Percentiles rank a stretch among this genome's conserved stretches.
These are phyloP conservation scores for Chiloscyllium punctatum DNA, from an alignment of 2,797 vertebrate genomes.

Conservation along the genomic window DNA sequence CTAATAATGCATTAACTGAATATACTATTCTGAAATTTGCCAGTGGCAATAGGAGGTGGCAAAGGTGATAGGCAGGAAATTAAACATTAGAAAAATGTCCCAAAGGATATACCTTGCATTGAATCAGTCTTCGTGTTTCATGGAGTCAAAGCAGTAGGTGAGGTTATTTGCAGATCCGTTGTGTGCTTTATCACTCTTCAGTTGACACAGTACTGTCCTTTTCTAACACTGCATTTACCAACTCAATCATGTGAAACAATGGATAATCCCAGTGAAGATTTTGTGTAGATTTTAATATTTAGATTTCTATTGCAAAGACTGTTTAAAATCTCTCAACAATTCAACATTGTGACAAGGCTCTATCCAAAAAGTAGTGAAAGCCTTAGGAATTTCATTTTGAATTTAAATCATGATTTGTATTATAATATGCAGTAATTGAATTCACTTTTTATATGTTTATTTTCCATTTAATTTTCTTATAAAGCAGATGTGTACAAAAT, in stretches of 20 bases:
- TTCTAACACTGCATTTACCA: background rate
- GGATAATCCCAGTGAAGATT: background rate
- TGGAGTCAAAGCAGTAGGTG: background rate
- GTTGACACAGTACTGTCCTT: background rate
- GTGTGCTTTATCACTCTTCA: background rate
- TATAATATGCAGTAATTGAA: background rate
- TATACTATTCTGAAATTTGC: background rate
- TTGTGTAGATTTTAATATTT: background rate
- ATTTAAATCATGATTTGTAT: background rate
- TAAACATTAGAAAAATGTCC: background rate
- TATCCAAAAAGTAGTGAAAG: background rate
- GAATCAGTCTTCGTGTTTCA: background rate
- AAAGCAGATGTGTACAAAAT: slow-evolving; percentile 37
- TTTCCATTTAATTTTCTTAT: background rate
- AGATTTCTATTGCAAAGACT: background rate
- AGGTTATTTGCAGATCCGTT: background rate
- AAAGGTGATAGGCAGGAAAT: background rate
- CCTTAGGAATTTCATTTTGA: background rate
- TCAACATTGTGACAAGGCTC: background rate
- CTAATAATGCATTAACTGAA: background rate
- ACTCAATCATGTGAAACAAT: background rate
- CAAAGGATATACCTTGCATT: background rate
- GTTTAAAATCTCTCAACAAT: background rate
- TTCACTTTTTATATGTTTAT: background rate
- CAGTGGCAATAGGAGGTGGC: background rate